Conservation (phyloP, 2,797 vertebrate species). For the Tamandua tetradactyla region DNA sequence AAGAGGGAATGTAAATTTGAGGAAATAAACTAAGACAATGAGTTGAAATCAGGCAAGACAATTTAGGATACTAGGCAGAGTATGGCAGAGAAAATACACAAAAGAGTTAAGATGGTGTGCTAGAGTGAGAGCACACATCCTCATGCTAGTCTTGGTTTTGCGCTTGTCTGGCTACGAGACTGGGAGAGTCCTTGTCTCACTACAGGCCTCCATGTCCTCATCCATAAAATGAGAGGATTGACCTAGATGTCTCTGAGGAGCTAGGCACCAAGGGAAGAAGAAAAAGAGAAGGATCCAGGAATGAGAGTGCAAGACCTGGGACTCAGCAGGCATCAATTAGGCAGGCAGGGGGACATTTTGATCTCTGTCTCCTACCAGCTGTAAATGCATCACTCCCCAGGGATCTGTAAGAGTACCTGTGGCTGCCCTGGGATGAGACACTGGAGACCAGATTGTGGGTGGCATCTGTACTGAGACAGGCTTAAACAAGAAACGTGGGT, state of each 20-base stretch:
- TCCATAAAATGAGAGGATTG: not conserved
- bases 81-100: not conserved
- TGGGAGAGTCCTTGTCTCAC: not conserved
- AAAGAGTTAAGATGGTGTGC: not conserved
- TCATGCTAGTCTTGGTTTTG: not conserved
- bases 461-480: not conserved
- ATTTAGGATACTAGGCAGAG: not conserved
- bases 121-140: not conserved
- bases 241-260: not conserved
- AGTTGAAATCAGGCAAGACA: not conserved
- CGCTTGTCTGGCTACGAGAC: not conserved
- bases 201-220: not conserved
- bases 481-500: not conserved
- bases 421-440: not conserved
- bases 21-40: conserved; percentile 6
- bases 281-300: not conserved
- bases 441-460: not conserved
- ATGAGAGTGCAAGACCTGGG: not conserved
- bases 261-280: not conserved
- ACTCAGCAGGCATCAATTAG: not conserved
- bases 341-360: not conserved
- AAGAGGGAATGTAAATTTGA: not conserved
- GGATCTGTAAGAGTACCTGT: not conserved
- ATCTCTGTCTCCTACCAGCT: not conserved
- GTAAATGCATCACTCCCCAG: not conserved